Evolutionary conservation across 53 echinoderm and acorn worm genomes (phyloP), one percentile per base, ranked within the genome.

Genomic region (Holothuria scabra): DNA sequence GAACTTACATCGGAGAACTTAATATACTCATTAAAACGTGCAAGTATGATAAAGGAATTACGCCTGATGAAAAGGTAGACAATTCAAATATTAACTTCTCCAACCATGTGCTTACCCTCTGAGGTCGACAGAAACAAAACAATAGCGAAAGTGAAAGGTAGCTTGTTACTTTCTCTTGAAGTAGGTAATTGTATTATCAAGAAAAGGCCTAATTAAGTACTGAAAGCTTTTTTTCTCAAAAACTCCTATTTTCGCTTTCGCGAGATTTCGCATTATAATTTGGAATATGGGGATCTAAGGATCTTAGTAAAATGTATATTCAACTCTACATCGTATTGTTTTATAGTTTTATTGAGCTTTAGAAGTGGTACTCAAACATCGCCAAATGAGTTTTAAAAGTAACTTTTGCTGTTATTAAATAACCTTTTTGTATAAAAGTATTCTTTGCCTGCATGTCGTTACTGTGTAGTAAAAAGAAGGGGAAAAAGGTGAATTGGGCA

Each of bases 331-430:
- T 71, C 71, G 41, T n/a, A 71, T 71, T 71, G 71, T 71, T 71
- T 41, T 41, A 71, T 32, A 19, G 35, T 71, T 71, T 71, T 41
- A 71, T 71, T 71, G 71, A 46, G 7, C 44, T 46, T 41, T 46
- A 46, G 24, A 46, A 71, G 46, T 41, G 24, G 12, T 12, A 44
- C 21, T 25, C 71, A 71, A n/a, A 14, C 29, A 37, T 13, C 14
- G 22, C n/a, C 4, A 20, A 68, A 48, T 71, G n/a, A 71, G 44
- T 46, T 71, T 71, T 71, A 71, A 37, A 71, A 71, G 71, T 41
- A 71, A 71, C 71, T 41, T 71, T 71, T 71, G 71, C 46, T 71
- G 41, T 68, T 68, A 68, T 68, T 68, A 68, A 68, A 68, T 68
- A 68, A 68, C 68, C 20, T 35, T 52, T 48, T 52, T 52, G 52